Evolutionary conservation across 2,797 vertebrate species (phyloP), one percentile per base, ranked within the genome.

Genomic region (Streptopelia turtur): DNA sequence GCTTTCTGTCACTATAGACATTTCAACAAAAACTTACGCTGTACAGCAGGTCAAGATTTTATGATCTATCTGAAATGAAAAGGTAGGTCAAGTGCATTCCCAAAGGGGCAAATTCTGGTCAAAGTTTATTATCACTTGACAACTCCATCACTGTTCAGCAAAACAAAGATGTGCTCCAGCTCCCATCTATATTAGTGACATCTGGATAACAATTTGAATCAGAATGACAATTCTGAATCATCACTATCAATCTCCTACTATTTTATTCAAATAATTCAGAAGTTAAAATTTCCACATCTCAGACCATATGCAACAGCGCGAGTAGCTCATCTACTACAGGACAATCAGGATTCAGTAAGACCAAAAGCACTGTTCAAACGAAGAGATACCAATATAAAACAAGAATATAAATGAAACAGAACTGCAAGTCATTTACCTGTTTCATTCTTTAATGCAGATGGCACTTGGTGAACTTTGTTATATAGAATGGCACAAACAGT

Each of bases 401-500:
- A 91, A 52, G 56, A 92, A 59, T 9, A 39, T 5, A 88, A 89
- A 89, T 5, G 5, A 59, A 95, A 68, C 24, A 41, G 8, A 94
- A 92, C 8, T 11, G 37, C 4, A 25, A 43, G 16, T 43, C 14
- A 28, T 72, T 77, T 93, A 99, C 98, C 98, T 97, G 97, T 55
- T 83, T 94, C 93, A 70, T 93, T 98, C 81, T 92, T 97, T 47
- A 89, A 91, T 11, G 88, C 83, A n/a, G 97, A 86, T 3, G 96
- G 90, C 17, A 80, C 91, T 94, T 98, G 98, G 85, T 98, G 98
- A 85, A 99, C 97, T 83, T 98, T 98, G 74, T 98, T 99, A 95
- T 99, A 99, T 55, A 99, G 97, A 86, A 99, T 98, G 87, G 98
- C 97, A 6, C 98, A 98, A 47, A 98, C 89, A 69, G 99, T 97